These are phyloP conservation scores for Myanophis thanlyinensis DNA, from an alignment of 2,113 vertebrate species.

Conservation along the genomic window DNA sequence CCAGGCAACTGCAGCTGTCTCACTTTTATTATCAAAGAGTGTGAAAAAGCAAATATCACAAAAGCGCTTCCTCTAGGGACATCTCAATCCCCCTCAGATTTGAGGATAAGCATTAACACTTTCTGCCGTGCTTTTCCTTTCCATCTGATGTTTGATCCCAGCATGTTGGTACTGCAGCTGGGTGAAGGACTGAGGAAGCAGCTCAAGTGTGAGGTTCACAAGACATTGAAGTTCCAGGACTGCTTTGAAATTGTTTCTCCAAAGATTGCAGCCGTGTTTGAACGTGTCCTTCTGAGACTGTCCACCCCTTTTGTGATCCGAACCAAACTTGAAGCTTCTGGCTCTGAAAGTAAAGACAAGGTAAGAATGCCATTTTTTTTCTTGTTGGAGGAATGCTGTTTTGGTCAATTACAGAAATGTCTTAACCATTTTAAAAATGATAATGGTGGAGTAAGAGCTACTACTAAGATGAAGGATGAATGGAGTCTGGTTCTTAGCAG, in stretches of 20 bases:
- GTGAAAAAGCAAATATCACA: constrained; percentile 66
- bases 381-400: background rate
- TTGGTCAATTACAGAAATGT: background rate
- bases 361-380: constrained; percentile 70
- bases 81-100: constrained; percentile 84
- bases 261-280: constrained; percentile 88
- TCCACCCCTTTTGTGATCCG: constrained; percentile 96
- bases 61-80: constrained; percentile 74
- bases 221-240: constrained; percentile 86
- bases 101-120: constrained; percentile 90
- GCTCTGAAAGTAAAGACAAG: constrained; percentile 88
- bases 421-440: background rate
- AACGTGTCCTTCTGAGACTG: constrained; percentile 87
- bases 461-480: background rate
- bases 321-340: constrained; percentile 82
- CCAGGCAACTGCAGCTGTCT: constrained; percentile 81
- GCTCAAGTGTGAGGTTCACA: constrained; percentile 84
- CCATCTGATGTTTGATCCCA: constrained; percentile 91
- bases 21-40: constrained; percentile 86
- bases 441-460: background rate
- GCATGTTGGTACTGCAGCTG: constrained; percentile 90
- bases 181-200: constrained; percentile 93
- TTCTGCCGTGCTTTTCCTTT: constrained; percentile 98
- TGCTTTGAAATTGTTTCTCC: constrained; percentile 96
- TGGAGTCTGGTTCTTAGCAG: background rate